Conservation (phyloP, 2,113 vertebrate species). For the Lamprotornis superbus region DNA sequence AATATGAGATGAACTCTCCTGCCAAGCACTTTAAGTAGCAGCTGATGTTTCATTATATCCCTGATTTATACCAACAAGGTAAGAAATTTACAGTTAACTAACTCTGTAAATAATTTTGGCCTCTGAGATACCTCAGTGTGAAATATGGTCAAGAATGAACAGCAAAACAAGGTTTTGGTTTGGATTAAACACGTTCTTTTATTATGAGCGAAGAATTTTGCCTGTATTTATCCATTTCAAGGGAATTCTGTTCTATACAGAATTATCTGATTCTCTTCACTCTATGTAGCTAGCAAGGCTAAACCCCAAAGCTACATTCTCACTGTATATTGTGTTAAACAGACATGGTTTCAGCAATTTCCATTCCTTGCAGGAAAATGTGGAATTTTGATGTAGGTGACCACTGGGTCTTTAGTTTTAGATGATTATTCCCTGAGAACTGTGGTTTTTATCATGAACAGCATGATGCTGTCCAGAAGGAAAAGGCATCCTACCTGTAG, state of each 20-base stretch:
- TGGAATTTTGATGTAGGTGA: not conserved
- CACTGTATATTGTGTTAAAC: not conserved
- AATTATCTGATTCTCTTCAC: not conserved
- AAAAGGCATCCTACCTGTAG: not conserved
- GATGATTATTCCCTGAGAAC: not conserved
- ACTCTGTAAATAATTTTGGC: not conserved
- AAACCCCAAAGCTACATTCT: not conserved
- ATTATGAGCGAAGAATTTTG: not conserved
- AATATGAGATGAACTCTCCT: not conserved
- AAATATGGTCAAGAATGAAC: not conserved
- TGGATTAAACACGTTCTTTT: not conserved
- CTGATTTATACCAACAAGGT: not conserved
- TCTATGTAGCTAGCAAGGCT: not conserved
- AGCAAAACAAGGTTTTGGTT: not conserved
- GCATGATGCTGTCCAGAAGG: not conserved
- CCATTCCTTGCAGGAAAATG: not conserved
- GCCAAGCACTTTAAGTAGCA: not conserved
- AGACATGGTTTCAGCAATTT: not conserved
- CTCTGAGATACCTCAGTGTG: not conserved
- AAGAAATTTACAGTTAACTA: not conserved
- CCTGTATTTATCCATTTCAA: conserved; percentile 1
- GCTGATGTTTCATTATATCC: not conserved
- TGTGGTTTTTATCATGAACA: conserved; percentile 14
- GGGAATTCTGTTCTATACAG: not conserved
- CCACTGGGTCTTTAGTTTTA: not conserved